Conservation (phyloP, 1,140 invertebrate species). For the Metopolophium dirhodum region DNA sequence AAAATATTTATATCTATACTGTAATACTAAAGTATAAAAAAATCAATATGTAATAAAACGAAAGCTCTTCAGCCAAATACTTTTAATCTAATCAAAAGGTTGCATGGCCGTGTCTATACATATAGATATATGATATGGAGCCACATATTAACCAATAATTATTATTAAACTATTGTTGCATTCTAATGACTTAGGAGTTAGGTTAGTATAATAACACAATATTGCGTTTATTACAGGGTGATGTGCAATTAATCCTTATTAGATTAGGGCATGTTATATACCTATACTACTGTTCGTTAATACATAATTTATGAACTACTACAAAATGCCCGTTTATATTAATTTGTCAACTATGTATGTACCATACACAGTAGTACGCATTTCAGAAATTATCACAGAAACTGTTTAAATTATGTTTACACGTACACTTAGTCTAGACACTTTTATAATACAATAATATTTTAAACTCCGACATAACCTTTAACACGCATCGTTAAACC, state of each 20-base stretch:
- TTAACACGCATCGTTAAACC: background rate
- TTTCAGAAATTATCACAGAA: background rate
- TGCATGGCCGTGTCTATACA: background rate
- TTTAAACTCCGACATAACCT: background rate
- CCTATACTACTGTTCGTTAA: background rate
- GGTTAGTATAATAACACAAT: background rate
- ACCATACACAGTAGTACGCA: background rate
- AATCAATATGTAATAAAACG: background rate
- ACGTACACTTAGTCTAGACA: background rate
- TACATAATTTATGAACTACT: background rate
- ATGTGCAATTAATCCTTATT: background rate
- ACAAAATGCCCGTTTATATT: background rate
- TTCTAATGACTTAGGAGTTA: background rate
- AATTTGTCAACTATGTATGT: background rate
- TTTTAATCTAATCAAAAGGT: conserved; percentile 20
- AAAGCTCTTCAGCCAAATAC: background rate
- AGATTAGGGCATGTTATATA: background rate
- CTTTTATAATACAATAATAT: background rate
- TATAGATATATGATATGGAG: background rate
- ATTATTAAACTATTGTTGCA: background rate
- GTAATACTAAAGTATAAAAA: background rate
- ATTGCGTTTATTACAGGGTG: background rate
- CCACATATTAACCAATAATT: background rate
- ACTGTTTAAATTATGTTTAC: background rate
- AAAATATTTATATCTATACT: background rate